These are phyloP conservation scores for Catostylus mosaicus DNA, from an alignment of 30 jellyfish, hydroid and myxozoan species.

Conservation along the genomic window DNA sequence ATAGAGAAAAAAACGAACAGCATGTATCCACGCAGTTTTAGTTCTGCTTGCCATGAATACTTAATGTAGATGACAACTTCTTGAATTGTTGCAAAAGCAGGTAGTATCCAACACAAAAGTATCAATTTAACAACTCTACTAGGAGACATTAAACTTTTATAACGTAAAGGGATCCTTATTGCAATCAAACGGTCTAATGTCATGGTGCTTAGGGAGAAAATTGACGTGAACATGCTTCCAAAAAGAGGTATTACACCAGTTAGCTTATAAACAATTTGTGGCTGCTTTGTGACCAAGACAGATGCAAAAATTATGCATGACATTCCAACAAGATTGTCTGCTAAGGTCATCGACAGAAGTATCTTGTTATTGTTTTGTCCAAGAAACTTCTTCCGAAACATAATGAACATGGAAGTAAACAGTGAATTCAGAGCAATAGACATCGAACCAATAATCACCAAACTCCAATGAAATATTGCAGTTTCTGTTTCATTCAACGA, in stretches of 20 bases:
- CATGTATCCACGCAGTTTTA: constrained; percentile 44
- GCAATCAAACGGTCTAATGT: constrained; percentile 57
- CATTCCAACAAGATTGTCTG: constrained; percentile 58
- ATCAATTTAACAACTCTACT: constrained; percentile 8
- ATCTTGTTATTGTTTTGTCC: constrained; percentile 46
- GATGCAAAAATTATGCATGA: constrained; percentile 34
- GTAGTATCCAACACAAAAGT: constrained; percentile 23
- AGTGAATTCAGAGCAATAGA: constrained; percentile 35
- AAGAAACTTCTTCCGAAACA: constrained; percentile 18
- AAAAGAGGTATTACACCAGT: constrained; percentile 42
- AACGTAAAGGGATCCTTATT: constrained; percentile 42
- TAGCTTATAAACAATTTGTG: constrained; percentile 29
- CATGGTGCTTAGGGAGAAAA: constrained; percentile 25
- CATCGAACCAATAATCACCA: constrained; percentile 41
- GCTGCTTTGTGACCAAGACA: constrained; percentile 11
- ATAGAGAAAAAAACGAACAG: constrained; percentile 19
- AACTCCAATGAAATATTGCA: constrained; percentile 23
- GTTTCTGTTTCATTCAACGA: too few relatives aligned
- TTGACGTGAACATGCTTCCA: constrained; percentile 61
- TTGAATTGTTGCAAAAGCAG: constrained; percentile 23
- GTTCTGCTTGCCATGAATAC: constrained; percentile 24
- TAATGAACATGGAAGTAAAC: constrained; percentile 28
- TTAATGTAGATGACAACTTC: constrained; percentile 18
- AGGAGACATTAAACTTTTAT: constrained; percentile 13
- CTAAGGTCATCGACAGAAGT: constrained; percentile 62